Base-by-base conservation (phyloP, 2,113 vertebrate genomes). In the Planiliza haematocheilus region DNA sequence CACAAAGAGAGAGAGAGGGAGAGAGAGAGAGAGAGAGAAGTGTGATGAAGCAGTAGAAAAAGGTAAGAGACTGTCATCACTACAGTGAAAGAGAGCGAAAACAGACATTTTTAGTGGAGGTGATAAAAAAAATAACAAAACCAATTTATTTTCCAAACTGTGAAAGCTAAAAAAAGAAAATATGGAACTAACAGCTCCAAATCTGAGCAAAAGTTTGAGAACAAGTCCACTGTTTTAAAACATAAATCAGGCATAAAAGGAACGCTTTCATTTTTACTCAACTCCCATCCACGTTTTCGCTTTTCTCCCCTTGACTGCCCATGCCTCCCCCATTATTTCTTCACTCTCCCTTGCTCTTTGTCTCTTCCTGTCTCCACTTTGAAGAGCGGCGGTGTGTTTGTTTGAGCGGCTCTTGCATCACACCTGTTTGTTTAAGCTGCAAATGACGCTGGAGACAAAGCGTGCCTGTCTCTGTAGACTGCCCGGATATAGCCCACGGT, bases 391-490 rank as follows among this genome's bases (percentile, higher is more conserved):
- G 20, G 74, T 69, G 89, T 93, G 91, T 92, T 93, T 93, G 91
- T 93, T 92, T 81, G 83, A 87, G 83, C 86, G 84, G 49, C 89
- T 86, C 90, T 93, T 93, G 90, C 91, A 92, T 92, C 92, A 93
- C 86, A 84, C 80, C 90, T 91, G 92, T 93, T 92, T 93, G 91
- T 92, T 93, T 93, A 92, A 89, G 88, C 89, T 82, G 87, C 65
- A 87, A 89, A 92, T 90, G 92, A 92, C 92, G 83, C 85, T 79
- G 10, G 88, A 89, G 88, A 91, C 85, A 81, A 83, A 88, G 84
- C 78, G 58, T n/a, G 79, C 65, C 74, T 30, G 80, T 90, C 91
- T 88, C 86, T 66, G 77, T 39, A 79, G 82, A 77, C 86, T 34
- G 80, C 84, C 68, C 86, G 65, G 86, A 89, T 86, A 82, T 80